Evolutionary conservation across 2,888 invertebrate species (phyloP).

Genomic region (Cosmorhoe ocellata): DNA sequence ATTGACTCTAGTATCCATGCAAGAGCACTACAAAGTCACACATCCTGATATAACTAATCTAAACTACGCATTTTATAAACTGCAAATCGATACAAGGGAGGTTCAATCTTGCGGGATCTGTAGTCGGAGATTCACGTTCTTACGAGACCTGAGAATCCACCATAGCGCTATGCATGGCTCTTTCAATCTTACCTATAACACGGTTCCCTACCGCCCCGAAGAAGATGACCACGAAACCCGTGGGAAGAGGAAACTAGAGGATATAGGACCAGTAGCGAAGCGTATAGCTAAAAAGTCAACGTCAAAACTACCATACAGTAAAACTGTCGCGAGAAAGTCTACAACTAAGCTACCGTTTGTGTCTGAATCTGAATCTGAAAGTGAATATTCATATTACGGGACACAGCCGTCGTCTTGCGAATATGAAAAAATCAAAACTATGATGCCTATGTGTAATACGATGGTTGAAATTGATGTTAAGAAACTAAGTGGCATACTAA

Average conservation of each 20-base stretch:
- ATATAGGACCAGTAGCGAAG: slow-evolving; percentile 27
- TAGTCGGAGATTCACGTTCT: slow-evolving; percentile 42
- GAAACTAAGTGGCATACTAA: slow-evolving; percentile 75
- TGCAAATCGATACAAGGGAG: slow-evolving; percentile 41
- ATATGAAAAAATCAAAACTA: slow-evolving; percentile 69
- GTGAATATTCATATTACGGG: slow-evolving; percentile 77
- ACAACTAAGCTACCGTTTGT: slow-evolving; percentile 67
- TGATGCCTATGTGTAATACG: slow-evolving; percentile 79
- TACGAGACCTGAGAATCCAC: slow-evolving; percentile 51
- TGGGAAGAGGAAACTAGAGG: slow-evolving; percentile 31
- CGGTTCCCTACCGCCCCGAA: slow-evolving; percentile 29
- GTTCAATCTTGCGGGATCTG: slow-evolving; percentile 48
- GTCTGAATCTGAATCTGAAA: slow-evolving; percentile 23
- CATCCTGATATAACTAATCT: slow-evolving; percentile 44
- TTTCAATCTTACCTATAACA: slow-evolving; percentile 39
- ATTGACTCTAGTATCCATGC: slow-evolving; percentile 45
- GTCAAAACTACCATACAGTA: slow-evolving; percentile 51
- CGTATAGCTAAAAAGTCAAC: slow-evolving; percentile 61
- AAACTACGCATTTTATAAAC: slow-evolving; percentile 55
- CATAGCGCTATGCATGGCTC: slow-evolving; percentile 43
- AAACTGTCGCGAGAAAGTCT: slow-evolving; percentile 70
- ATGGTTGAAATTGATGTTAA: slow-evolving; percentile 69
- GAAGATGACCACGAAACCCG: slow-evolving; percentile 23
- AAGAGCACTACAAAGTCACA: slow-evolving; percentile 56
- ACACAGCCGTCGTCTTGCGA: slow-evolving; percentile 58